These are phyloP conservation scores for Maniola jurtina DNA, from an alignment of 1,140 invertebrate species.

Conservation along the genomic window DNA sequence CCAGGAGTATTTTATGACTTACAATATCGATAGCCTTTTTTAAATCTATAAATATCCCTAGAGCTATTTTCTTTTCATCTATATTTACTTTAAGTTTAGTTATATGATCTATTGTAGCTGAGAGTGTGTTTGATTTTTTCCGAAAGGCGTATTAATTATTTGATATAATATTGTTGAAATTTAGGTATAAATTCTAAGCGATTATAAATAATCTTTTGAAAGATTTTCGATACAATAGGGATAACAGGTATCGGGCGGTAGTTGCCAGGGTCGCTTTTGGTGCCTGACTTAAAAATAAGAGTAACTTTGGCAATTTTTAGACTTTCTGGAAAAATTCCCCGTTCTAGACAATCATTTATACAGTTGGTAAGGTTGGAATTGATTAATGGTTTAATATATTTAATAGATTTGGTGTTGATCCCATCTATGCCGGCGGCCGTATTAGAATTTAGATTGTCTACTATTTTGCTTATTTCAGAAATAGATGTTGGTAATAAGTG, in stretches of 20 bases:
- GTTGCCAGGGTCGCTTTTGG: constrained; percentile 4
- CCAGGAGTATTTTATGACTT: constrained; percentile 9
- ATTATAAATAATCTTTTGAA: constrained; percentile 32
- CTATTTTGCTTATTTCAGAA: constrained; percentile 31
- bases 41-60: no score
- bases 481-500: constrained; percentile 12
- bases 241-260: constrained; percentile 6
- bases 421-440: constrained; percentile 33
- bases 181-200: constrained; percentile 25
- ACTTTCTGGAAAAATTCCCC: constrained; percentile 30
- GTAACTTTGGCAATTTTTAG: constrained; percentile 40
- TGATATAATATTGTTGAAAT: constrained; percentile 21
- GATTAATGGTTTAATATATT: constrained; percentile 33
- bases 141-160: constrained; percentile 35
- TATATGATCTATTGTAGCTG: constrained; percentile 30
- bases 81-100: constrained; percentile 34
- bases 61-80: constrained; percentile 29
- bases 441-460: constrained; percentile 31
- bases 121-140: constrained; percentile 28
- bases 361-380: constrained; percentile 23
- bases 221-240: constrained; percentile 22
- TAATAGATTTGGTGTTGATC: constrained; percentile 33
- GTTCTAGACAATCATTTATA: constrained; percentile 31
- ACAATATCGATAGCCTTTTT: no score
- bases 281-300: constrained; percentile 33